Evolutionary conservation across 2,888 invertebrate genomes (phyloP), one percentile per base, ranked within the genome.

Genomic region (Euzetes globulus): DNA sequence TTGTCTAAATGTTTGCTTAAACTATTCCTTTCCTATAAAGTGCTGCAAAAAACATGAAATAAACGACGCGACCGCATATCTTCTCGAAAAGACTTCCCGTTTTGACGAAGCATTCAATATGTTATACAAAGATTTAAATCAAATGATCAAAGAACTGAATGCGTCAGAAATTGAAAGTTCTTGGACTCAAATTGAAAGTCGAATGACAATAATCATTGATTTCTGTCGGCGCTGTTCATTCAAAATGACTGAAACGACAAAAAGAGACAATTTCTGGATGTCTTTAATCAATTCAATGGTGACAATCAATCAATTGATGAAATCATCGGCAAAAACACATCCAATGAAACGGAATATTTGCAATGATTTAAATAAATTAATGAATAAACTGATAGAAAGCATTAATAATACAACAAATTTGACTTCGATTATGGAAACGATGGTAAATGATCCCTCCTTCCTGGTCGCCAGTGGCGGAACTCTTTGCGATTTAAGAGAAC

Each of bases 1-100:
- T 58, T n/a, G n/a, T n/a, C n/a, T n/a, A n/a, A 55, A 19, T 22
- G 9, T 19, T 55, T 55, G 3, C 25, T 55, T 55, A 19, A n/a
- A 3, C 7, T 17, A 63, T 33, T 2, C 9, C 15, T 33, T 17
- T 7, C 6, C 17, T 15, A 5, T 29, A 68, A 83, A 86, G 82
- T 88, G 90, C 76, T 88, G 89, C 63, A 84, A 86, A 77, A 85
- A 86, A 78, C 84, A 88, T 80, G 84, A 87, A 75, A 84, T 88
- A 45, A 85, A 87, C 73, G 87, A 88, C 77, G 88, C 89, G 0
- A 88, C 88, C 71, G 90, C 91, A 19, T 87, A 88, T 79, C 85
- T 92, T 72, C 84, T 91, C 77, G 92, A 92, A 82, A 68, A 68
- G 22, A 68, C 22, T 19, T 90, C 90, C 15, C 88, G 91, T 81